These are phyloP conservation scores for Protobothrops mucrosquamatus DNA, from an alignment of 2,113 vertebrate species.

Conservation along the genomic window DNA sequence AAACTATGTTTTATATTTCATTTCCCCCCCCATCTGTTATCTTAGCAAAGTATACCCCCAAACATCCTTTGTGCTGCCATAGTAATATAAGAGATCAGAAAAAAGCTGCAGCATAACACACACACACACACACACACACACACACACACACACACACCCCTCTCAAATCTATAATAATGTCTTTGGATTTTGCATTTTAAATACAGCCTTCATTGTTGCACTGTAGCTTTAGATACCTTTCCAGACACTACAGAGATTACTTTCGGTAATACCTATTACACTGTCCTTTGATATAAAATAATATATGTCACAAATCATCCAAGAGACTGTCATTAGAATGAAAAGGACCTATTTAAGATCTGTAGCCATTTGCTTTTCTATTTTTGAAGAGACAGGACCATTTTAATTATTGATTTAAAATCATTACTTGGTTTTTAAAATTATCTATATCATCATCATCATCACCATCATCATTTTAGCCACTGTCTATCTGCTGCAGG, in stretches of 20 bases:
- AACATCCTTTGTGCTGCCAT: constrained; percentile 71
- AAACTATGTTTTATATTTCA: constrained; percentile 78
- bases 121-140: constrained; percentile 44
- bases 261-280: constrained; percentile 83
- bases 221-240: constrained; percentile 80
- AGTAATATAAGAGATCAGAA: constrained; percentile 75
- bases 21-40: constrained; percentile 72
- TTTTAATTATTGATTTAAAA: constrained; percentile 78
- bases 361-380: constrained; percentile 86
- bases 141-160: constrained; percentile 44
- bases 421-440: constrained; percentile 66
- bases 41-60: constrained; percentile 72
- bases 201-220: constrained; percentile 80
- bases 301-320: constrained; percentile 79
- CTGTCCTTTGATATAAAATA: constrained; percentile 87
- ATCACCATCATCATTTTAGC: background rate
- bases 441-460: constrained; percentile 16
- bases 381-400: constrained; percentile 77
- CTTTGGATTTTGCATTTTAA: constrained; percentile 86
- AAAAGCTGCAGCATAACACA: constrained; percentile 77
- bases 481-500: background rate
- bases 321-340: constrained; percentile 78
- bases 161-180: constrained; percentile 83
- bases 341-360: constrained; percentile 81
- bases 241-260: constrained; percentile 84